A percentile compares a stretch with the other conserved stretches of the same genome.
Evolutionary conservation across 2,888 invertebrate genomes (phyloP).

Genomic region (Coleophora deauratella): DNA sequence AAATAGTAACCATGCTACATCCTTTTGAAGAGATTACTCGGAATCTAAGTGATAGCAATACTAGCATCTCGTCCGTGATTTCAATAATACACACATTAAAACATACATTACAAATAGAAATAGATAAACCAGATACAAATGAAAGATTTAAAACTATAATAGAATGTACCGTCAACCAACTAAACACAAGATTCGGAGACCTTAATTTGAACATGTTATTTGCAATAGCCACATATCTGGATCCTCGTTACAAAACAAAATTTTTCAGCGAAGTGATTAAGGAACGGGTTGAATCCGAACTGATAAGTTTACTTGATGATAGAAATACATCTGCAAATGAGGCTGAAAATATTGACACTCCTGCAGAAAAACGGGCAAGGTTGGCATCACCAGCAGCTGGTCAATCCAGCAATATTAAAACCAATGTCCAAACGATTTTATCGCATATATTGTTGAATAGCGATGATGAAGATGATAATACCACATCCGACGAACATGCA

Average conservation of each 20-base stretch:
- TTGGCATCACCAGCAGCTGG: constrained; percentile 15
- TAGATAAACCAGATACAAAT: constrained; percentile 11
- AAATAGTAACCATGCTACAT: constrained; percentile 11
- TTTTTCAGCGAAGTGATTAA: neutral
- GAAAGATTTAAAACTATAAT: constrained; percentile 12
- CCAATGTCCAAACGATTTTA: constrained; percentile 14
- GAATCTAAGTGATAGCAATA: constrained; percentile 14
- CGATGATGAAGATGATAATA: constrained; percentile 12
- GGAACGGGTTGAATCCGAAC: neutral
- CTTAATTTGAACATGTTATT: too few species aligned
- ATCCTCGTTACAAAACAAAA: too few species aligned
- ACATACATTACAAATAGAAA: constrained; percentile 11
- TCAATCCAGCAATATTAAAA: constrained; percentile 11
- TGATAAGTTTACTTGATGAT: neutral
- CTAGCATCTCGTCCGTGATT: neutral
- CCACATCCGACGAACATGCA: constrained; percentile 8
- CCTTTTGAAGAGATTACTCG: constrained; percentile 20
- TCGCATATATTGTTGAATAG: constrained; percentile 15
- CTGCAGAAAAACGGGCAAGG: constrained; percentile 16
- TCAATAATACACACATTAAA: constrained; percentile 4
- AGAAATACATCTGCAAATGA: constrained; percentile 10
- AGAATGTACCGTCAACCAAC: constrained; percentile 10
- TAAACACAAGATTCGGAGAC: constrained; percentile 7
- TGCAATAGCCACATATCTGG: too few species aligned
- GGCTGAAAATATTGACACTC: constrained; percentile 11